Evolutionary conservation across 2,888 invertebrate species (phyloP).

Genomic region (Sabatieria punctata): DNA sequence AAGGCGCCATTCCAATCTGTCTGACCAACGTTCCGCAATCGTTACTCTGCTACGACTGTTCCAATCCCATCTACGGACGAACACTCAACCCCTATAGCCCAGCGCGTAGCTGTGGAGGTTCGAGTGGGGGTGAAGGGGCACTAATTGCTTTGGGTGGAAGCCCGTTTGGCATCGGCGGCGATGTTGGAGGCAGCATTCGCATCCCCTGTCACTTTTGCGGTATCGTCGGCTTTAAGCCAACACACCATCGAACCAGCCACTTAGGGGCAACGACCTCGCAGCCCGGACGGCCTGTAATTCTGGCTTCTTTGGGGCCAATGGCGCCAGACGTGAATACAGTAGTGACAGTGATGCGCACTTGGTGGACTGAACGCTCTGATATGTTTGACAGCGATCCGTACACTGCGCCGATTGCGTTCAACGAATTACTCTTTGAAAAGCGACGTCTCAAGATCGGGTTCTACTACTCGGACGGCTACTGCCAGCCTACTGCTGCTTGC

Average conservation of each 20-base stretch:
- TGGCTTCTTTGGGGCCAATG: slow-evolving; percentile 28
- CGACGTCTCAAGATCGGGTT: slow-evolving; percentile 20
- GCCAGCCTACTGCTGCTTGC: slow-evolving; percentile 24
- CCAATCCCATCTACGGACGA: slow-evolving; percentile 29
- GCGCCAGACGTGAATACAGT: slow-evolving; percentile 28
- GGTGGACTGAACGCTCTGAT: slow-evolving; percentile 13
- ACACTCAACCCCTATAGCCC: slow-evolving; percentile 30
- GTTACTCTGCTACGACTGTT: slow-evolving; percentile 10
- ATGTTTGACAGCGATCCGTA: slow-evolving; percentile 26
- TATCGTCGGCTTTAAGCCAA: slow-evolving; percentile 31
- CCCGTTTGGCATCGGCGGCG: slow-evolving; percentile 32
- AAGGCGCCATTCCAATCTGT: slow-evolving; percentile 36
- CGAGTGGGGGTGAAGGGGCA: slow-evolving; percentile 33
- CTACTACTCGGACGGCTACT: slow-evolving; percentile 19
- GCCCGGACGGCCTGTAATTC: slow-evolving; percentile 6
- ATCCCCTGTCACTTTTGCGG: slow-evolving; percentile 35
- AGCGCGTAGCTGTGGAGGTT: slow-evolving; percentile 31
- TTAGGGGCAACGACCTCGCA: background rate
- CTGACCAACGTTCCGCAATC: slow-evolving; percentile 33
- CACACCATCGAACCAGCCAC: slow-evolving; percentile 6
- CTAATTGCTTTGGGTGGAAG: slow-evolving; percentile 34
- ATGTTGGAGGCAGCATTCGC: slow-evolving; percentile 35
- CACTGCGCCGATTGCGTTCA: slow-evolving; percentile 27
- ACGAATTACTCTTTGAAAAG: too few relatives aligned
- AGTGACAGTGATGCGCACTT: slow-evolving; percentile 5